Evolutionary conservation across 2,113 vertebrate genomes (phyloP).

Genomic region (Dipodomys stephensi): DNA sequence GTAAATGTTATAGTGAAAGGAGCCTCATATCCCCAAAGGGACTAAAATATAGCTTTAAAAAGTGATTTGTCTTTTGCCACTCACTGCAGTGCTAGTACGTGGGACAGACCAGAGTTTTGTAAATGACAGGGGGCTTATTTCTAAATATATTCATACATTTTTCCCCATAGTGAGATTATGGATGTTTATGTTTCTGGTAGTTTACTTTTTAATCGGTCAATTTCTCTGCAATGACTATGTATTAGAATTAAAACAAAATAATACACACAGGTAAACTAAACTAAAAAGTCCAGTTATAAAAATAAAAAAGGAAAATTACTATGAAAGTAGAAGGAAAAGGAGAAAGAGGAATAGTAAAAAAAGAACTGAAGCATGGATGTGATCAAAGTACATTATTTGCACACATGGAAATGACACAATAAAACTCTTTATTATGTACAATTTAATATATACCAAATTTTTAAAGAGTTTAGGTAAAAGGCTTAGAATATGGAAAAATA

Average conservation of each 20-base stretch:
- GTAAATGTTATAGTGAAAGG: slow-evolving; percentile 8
- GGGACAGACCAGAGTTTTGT: not conserved
- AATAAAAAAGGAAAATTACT: too few relatives aligned
- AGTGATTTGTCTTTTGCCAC: not conserved
- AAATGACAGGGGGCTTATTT: slow-evolving; percentile 21
- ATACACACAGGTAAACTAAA: not conserved
- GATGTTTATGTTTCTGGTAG: slow-evolving; percentile 24
- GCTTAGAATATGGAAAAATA: too few relatives aligned
- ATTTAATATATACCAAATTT: too few relatives aligned
- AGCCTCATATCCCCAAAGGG: not conserved
- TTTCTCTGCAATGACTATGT: not conserved
- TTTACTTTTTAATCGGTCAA: not conserved
- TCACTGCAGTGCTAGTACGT: slow-evolving; percentile 3
- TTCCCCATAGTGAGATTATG: slow-evolving; percentile 17
- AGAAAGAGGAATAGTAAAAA: too few relatives aligned
- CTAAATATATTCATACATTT: not conserved
- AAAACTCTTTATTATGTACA: too few relatives aligned
- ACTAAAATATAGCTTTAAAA: slow-evolving; percentile 21
- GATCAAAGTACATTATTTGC: too few relatives aligned
- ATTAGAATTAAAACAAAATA: slow-evolving; percentile 40
- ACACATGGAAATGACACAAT: too few relatives aligned
- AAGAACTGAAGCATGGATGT: too few relatives aligned
- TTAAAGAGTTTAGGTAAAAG: too few relatives aligned
- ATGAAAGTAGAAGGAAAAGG: too few relatives aligned
- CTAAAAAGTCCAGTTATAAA: too few relatives aligned